Evolutionary conservation across 1,140 invertebrate genomes (phyloP).

Genomic region (Drosophila subpulchrella): DNA sequence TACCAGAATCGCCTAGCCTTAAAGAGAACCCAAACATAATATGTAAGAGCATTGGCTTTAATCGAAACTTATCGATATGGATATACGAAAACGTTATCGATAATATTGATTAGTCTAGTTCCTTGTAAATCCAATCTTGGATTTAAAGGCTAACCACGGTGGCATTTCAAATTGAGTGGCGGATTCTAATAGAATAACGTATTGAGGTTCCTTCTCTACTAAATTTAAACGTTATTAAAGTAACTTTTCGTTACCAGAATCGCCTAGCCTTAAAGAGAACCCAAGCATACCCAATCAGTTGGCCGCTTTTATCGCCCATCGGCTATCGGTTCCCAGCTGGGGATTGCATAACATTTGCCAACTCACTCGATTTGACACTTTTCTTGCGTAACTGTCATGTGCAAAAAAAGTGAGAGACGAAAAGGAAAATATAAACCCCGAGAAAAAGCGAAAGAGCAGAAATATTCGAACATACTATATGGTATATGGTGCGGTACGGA

Average conservation of each 20-base stretch:
- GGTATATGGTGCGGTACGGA: neutral
- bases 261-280: neutral
- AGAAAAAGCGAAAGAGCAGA: slow-evolving; percentile 32
- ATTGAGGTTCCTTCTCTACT: neutral
- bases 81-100: too few relatives aligned
- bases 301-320: slow-evolving; percentile 22
- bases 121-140: neutral
- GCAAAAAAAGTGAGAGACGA: slow-evolving; percentile 15
- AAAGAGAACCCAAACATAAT: too few relatives aligned
- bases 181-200: neutral
- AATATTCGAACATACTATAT: neutral
- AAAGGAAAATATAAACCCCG: slow-evolving; percentile 28
- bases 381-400: slow-evolving; percentile 52
- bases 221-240: neutral
- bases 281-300: neutral
- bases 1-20: neutral
- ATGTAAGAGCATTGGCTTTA: too few relatives aligned
- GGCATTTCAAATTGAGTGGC: neutral
- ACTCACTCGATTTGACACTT: slow-evolving; percentile 41
- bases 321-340: slow-evolving; percentile 22
- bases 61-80: too few relatives aligned
- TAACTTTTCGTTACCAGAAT: neutral
- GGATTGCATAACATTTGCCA: slow-evolving; percentile 45
- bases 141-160: neutral
- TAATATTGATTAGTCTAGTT: slow-evolving; percentile 7